Evolutionary conservation across 2,113 vertebrate genomes (phyloP), one percentile per base, ranked within the genome.

Genomic region (Poeciliopsis turrubarensis): DNA sequence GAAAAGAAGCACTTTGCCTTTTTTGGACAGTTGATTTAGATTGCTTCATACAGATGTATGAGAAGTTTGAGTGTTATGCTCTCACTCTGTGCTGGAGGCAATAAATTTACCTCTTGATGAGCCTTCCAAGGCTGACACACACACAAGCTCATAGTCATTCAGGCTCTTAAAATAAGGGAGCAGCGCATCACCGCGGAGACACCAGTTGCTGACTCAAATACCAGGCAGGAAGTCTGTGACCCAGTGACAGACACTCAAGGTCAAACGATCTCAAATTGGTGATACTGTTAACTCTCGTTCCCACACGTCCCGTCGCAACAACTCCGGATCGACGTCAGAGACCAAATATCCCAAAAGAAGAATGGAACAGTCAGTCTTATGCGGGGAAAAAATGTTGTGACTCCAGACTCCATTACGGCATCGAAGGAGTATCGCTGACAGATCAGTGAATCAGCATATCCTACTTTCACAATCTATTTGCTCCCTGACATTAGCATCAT

Each of bases 171-270:
- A 74, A 87, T 51, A 86, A 9, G 41, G 44, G n/a, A 84, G 62
- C 60, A 22, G 41, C 4, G 30, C 78, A 73, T 82, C 76, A 85
- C 61, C 19, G 65, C 63, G 84, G 78, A 90, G 66, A 75, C 80
- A 86, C 60, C 61, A 71, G 47, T 44, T 47, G 44, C 78, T 81
- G 89, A 89, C 87, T 85, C 14, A 44, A 54, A 47, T 69, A 87
- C 75, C 69, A 31, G 73, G 76, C 83, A 88, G 90, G 88, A 92
- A 91, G 89, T 89, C 67, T 83, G 71, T 79, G 71, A 84, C 84
- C 78, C 75, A 88, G 39, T 91, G 87, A 62, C 60, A 84, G 81
- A 86, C 81, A 89, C 30, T 54, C 12, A 60, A 70, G 60, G 60
- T 68, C 30, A 63, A 73, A 47, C 47, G 76, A 81, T 66, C 74